Base-by-base conservation (phyloP, 1,140 invertebrate species). In the Orius laevigatus region DNA sequence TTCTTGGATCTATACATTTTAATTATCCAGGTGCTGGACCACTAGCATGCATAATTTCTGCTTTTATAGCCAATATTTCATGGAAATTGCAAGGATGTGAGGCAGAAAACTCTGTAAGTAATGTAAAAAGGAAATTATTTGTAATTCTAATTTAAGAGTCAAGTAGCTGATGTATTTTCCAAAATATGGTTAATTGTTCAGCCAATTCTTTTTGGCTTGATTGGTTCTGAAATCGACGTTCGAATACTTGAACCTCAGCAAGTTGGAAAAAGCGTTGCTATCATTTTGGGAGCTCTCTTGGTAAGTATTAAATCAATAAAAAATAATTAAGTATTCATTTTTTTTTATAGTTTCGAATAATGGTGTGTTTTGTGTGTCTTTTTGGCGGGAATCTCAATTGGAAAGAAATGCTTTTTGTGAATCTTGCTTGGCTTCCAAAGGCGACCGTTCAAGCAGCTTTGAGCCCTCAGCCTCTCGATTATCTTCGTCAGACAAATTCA, bases 341-440 rank as follows among this genome's bases (percentile, higher is more conserved):
- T 41, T 25, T 25, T 25, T 25, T 25, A 25, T 55, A 70, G 66
- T 58, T 77, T 33, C 63, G 79, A 49, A 62, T 78, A 49, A 53
- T 68, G 31, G 67, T 70, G 32, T 71, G 76, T 41, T 75, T 71
- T 59, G 53, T 74, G 45, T 70, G 70, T 34, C 70, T 74, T 48
- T 66, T 68, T 57, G 68, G 72, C 42, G 69, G 70, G 46, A 67
- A 69, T 59, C 67, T 83, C 34, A 76, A 66, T 57, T 53, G 67
- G 34, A 79, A 73, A 59, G 80, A 83, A 63, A 69, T 68, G 55
- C 55, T 76, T 42, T 84, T 84, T 64, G 70, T 82, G 49, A 70
- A 76, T 41, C 60, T 82, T 54, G 75, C 78, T 39, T 82, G 80
- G 77, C 66, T 83, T 48, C 81, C 81, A 18, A 84, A 84, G 63